Evolutionary conservation across 2,888 invertebrate species (phyloP).

Genomic region (Lasioglossum lativentre): DNA sequence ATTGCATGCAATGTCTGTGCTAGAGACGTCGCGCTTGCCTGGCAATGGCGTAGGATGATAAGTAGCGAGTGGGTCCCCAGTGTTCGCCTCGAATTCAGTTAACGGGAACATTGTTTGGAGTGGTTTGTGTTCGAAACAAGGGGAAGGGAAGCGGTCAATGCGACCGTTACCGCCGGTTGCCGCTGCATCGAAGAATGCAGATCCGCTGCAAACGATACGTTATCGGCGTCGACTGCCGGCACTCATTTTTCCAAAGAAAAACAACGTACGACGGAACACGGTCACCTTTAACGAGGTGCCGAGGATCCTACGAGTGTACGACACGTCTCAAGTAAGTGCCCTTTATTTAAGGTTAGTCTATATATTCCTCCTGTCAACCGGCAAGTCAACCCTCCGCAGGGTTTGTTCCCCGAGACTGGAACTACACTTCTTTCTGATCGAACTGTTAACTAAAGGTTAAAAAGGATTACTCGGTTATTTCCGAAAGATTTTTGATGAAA

Average conservation of each 20-base stretch:
- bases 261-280: neutral
- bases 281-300: constrained; percentile 26
- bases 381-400: neutral
- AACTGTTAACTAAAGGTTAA: neutral
- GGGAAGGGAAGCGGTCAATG: constrained; percentile 19
- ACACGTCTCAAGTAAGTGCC: constrained; percentile 42
- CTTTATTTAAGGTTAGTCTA: constrained; percentile 1
- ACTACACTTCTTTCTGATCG: neutral
- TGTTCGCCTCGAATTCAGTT: neutral
- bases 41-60: constrained; percentile 42
- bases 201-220: constrained; percentile 38
- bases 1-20: no score
- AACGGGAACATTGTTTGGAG: neutral
- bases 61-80: neutral
- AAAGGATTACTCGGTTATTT: neutral
- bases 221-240: constrained; percentile 56
- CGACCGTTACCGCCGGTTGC: constrained; percentile 15
- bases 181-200: constrained; percentile 56
- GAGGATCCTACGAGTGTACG: constrained; percentile 1
- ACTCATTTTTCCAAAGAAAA: constrained; percentile 26
- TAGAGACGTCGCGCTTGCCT: constrained; percentile 3
- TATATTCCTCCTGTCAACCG: neutral
- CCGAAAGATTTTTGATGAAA: neutral
- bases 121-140: neutral
- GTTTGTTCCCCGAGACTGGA: neutral